phyloP scores from a whole-genome alignment of 2,113 vertebrate genomes.

The Natator depressus region DNA sequence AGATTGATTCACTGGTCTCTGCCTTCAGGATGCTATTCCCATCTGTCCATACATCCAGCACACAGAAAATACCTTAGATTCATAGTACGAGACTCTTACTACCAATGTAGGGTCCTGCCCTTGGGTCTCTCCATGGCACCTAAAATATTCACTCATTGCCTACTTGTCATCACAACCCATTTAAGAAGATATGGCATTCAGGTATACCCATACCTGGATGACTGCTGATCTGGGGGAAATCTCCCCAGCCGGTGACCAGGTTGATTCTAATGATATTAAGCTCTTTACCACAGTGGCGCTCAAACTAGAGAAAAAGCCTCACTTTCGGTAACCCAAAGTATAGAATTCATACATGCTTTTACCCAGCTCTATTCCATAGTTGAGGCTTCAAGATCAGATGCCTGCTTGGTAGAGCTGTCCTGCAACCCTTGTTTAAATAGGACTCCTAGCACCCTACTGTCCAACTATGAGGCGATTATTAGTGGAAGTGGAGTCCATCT shows the following conservation, averaged over 20 bases:
- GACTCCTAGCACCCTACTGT: background rate
- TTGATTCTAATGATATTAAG: background rate
- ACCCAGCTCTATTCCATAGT: background rate
- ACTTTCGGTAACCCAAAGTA: background rate
- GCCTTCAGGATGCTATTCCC: background rate
- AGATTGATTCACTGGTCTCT: background rate
- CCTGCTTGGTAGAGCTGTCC: background rate
- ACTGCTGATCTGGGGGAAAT: background rate
- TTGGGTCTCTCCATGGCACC: background rate
- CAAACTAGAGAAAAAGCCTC: background rate
- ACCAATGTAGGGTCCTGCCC: background rate
- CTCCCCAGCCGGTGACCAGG: background rate
- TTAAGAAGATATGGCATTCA: background rate
- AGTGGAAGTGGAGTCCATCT: background rate
- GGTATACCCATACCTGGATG: too few species aligned
- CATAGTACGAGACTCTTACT: background rate
- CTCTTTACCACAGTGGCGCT: background rate
- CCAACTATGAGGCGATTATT: background rate
- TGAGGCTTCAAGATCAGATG: background rate
- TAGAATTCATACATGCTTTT: background rate
- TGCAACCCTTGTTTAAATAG: background rate
- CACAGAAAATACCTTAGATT: background rate
- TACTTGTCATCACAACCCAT: background rate
- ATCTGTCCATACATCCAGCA: background rate
- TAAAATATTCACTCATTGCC: background rate